phyloP scores from a whole-genome alignment of 2,113 vertebrate species.

The Ceuthmochares aereus region DNA sequence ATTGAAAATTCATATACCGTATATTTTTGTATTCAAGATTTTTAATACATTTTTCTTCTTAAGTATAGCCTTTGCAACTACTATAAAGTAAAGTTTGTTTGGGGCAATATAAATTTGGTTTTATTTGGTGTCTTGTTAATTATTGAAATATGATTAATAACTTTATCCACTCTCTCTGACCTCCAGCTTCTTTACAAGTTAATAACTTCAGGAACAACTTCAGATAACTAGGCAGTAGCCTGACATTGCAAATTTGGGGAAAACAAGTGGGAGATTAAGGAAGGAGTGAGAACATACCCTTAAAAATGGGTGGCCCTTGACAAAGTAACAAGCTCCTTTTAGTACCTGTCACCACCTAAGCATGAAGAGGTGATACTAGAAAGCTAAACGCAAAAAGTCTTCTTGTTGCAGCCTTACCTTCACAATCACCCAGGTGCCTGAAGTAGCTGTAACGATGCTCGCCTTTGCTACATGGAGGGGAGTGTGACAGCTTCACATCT shows the following conservation, averaged over 20 bases:
- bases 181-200: neutral
- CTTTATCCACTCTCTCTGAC: neutral
- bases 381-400: neutral
- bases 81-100: neutral
- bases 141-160: neutral
- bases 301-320: neutral
- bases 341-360: neutral
- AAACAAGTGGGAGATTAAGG: neutral
- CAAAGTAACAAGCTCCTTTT: neutral
- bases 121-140: neutral
- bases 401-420: neutral
- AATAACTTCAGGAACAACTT: neutral
- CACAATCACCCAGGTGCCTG: neutral
- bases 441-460: accelerated
- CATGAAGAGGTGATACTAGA: neutral
- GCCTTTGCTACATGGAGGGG: neutral
- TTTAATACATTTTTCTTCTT: neutral
- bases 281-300: neutral
- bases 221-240: neutral
- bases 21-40: neutral
- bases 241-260: neutral
- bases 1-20: neutral
- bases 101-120: neutral
- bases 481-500: neutral
- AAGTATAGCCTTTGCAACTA: neutral